These are phyloP conservation scores for Noctua janthina DNA, from an alignment of 2,888 invertebrate genomes.

Conservation along the genomic window DNA sequence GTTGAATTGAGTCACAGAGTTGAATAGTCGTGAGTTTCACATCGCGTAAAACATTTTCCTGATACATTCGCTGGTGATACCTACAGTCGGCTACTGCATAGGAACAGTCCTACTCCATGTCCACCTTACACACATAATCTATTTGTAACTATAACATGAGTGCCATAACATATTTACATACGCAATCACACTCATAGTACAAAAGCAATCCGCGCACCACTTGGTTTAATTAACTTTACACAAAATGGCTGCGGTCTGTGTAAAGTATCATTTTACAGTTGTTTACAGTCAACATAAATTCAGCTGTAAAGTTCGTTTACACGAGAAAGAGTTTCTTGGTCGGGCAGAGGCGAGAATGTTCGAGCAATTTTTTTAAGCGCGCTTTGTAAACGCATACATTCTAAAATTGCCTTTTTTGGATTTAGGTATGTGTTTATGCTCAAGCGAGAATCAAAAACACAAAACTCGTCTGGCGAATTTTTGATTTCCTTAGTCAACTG, in stretches of 20 bases:
- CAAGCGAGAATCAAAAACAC: background rate
- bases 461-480: background rate
- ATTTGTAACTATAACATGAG: background rate
- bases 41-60: background rate
- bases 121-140: background rate
- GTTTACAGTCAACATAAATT: conserved; percentile 38
- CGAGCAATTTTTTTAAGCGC: background rate
- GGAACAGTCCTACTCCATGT: background rate
- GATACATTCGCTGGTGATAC: background rate
- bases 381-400: background rate
- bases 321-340: background rate
- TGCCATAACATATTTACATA: conserved; percentile 23
- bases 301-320: conserved; percentile 12
- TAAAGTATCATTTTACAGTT: conserved; percentile 43
- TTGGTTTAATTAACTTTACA: conserved; percentile 39
- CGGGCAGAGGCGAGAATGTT: background rate
- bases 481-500: background rate
- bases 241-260: conserved; percentile 25
- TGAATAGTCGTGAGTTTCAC: no score
- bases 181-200: background rate
- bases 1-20: no score
- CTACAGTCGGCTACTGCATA: background rate
- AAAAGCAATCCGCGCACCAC: conserved; percentile 4
- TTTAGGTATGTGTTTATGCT: background rate
- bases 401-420: background rate